Evolutionary conservation across 2,797 vertebrate species (phyloP).

Genomic region (Kryptopterus vitreolus): DNA sequence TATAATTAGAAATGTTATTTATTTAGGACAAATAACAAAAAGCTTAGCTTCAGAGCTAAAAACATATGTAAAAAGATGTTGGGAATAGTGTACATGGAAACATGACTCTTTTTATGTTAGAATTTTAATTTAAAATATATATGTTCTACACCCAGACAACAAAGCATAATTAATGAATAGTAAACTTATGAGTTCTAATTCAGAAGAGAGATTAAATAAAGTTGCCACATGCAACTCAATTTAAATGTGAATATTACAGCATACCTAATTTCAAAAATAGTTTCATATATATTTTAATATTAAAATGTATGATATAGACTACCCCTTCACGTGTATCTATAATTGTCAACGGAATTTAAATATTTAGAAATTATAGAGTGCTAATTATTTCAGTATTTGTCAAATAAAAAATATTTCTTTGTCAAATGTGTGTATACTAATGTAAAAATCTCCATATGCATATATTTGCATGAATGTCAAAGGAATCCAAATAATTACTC

Average conservation of each 20-base stretch:
- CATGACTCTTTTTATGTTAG: background rate
- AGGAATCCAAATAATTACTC: constrained; percentile 1
- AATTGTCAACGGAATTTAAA: background rate
- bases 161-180: background rate
- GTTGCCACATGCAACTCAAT: too few species aligned
- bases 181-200: background rate
- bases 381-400: background rate
- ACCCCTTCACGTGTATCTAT: background rate
- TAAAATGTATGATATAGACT: too few species aligned
- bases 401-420: background rate
- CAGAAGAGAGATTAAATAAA: background rate
- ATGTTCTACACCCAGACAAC: background rate
- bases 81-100: background rate
- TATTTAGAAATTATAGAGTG: background rate
- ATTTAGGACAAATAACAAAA: background rate
- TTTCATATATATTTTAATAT: too few species aligned
- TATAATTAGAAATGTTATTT: background rate
- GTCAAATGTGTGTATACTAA: background rate
- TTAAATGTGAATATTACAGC: too few species aligned
- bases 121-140: background rate
- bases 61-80: background rate
- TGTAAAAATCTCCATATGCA: background rate
- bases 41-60: background rate
- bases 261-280: too few species aligned
- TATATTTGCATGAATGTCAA: background rate